These are phyloP conservation scores for Scomber scombrus DNA, from an alignment of 2,113 vertebrate genomes.

Conservation along the genomic window DNA sequence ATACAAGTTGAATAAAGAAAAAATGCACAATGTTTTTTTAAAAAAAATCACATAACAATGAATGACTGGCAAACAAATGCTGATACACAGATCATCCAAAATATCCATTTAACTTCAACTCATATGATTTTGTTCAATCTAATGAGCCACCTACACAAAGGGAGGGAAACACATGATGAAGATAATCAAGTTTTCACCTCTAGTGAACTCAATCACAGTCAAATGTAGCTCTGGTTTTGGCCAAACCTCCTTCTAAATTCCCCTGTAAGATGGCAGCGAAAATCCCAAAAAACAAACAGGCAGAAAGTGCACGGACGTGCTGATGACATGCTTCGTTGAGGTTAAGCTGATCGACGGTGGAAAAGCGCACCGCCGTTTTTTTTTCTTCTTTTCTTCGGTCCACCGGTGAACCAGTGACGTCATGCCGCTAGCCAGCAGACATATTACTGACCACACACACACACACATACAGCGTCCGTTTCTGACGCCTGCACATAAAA, in stretches of 20 bases:
- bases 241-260: not conserved
- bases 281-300: not conserved
- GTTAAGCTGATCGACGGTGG: constrained; percentile 12
- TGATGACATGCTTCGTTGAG: constrained; percentile 21
- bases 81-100: not conserved
- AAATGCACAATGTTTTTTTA: too few species aligned
- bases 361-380: constrained; percentile 11
- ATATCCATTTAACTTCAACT: not conserved
- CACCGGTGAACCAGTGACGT: constrained; percentile 69
- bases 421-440: constrained; percentile 60
- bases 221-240: not conserved
- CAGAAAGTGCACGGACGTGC: not conserved
- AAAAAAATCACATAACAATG: too few species aligned
- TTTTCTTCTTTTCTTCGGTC: not conserved
- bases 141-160: not conserved
- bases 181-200: not conserved
- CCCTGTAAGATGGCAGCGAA: not conserved
- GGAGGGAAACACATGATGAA: not conserved
- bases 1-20: not conserved
- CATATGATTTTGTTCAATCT: not conserved
- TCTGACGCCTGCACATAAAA: constrained; percentile 12
- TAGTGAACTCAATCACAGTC: constrained; percentile 3
- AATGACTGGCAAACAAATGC: too few species aligned
- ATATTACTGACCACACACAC: constrained; percentile 69
- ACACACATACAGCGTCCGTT: constrained; percentile 66